A percentile compares a stretch with the other conserved stretches of the same genome.
Evolutionary conservation across 2,797 vertebrate genomes (phyloP).

Genomic region (Podargus strigoides): DNA sequence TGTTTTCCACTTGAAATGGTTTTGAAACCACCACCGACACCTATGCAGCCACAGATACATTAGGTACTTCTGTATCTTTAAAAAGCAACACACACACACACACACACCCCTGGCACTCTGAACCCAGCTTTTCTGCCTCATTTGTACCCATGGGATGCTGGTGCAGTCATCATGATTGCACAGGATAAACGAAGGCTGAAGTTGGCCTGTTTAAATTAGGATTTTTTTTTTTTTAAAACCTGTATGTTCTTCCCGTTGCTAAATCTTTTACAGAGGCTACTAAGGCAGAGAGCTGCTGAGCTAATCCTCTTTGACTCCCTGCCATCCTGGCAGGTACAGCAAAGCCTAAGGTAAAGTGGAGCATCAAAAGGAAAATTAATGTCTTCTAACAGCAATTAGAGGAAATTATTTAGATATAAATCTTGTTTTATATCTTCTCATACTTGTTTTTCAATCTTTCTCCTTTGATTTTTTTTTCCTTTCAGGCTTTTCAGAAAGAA

Average conservation of each 20-base stretch:
- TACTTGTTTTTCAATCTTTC: conserved; percentile 77
- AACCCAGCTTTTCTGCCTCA: neutral
- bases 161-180: conserved; percentile 41
- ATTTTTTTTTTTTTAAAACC: neutral
- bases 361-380: conserved; percentile 83
- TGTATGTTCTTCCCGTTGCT: conserved; percentile 48
- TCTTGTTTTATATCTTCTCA: conserved; percentile 80
- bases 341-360: conserved; percentile 74
- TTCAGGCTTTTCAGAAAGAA: conserved; percentile 71
- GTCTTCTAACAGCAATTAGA: conserved; percentile 83
- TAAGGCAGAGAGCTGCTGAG: conserved; percentile 64
- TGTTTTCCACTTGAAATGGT: neutral
- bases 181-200: neutral
- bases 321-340: conserved; percentile 76
- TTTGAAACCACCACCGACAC: neutral
- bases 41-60: neutral
- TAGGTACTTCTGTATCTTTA: neutral
- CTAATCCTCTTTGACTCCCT: conserved; percentile 77
- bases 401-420: conserved; percentile 82
- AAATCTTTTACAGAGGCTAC: conserved; percentile 66
- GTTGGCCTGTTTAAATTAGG: conserved; percentile 17
- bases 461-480: conserved; percentile 78
- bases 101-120: neutral
- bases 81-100: neutral
- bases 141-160: conserved; percentile 26